These are phyloP conservation scores for Cromileptes altivelis DNA, from an alignment of 2,113 vertebrate genomes.

Conservation along the genomic window DNA sequence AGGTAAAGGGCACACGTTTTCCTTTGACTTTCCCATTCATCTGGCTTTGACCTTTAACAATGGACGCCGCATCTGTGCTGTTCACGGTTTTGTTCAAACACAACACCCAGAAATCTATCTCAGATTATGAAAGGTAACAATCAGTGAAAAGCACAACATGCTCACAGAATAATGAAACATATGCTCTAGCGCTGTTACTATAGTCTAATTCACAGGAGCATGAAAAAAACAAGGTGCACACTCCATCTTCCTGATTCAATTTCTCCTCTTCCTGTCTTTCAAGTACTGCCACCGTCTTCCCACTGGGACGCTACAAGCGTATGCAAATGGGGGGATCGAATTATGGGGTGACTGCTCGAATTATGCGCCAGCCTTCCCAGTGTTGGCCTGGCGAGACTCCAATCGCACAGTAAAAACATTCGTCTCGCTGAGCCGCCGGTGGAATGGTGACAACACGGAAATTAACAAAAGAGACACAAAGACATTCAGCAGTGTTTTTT, in stretches of 20 bases:
- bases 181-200: neutral
- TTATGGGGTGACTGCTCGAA: slow-evolving; percentile 57
- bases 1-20: slow-evolving; percentile 54
- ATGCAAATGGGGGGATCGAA: slow-evolving; percentile 67
- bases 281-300: slow-evolving; percentile 57
- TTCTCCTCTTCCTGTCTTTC: slow-evolving; percentile 51
- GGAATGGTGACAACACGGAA: slow-evolving; percentile 51
- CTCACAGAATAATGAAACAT: slow-evolving; percentile 18
- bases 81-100: slow-evolving; percentile 49
- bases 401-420: slow-evolving; percentile 50
- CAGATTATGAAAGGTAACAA: neutral
- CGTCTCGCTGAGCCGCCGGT: slow-evolving; percentile 38
- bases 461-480: slow-evolving; percentile 45
- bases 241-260: slow-evolving; percentile 53
- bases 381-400: slow-evolving; percentile 44
- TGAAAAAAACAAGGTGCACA: slow-evolving; percentile 18
- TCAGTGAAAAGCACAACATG: neutral
- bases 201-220: slow-evolving; percentile 19
- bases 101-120: slow-evolving; percentile 30
- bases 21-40: slow-evolving; percentile 44
- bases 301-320: slow-evolving; percentile 41
- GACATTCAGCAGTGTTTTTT: slow-evolving; percentile 20
- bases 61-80: slow-evolving; percentile 21
- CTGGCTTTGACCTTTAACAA: slow-evolving; percentile 69
- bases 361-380: slow-evolving; percentile 45